A percentile compares a stretch with the other conserved stretches of the same genome.
These are phyloP conservation scores for Anas bahamensis DNA, from an alignment of 2,797 vertebrate species.

Conservation along the genomic window DNA sequence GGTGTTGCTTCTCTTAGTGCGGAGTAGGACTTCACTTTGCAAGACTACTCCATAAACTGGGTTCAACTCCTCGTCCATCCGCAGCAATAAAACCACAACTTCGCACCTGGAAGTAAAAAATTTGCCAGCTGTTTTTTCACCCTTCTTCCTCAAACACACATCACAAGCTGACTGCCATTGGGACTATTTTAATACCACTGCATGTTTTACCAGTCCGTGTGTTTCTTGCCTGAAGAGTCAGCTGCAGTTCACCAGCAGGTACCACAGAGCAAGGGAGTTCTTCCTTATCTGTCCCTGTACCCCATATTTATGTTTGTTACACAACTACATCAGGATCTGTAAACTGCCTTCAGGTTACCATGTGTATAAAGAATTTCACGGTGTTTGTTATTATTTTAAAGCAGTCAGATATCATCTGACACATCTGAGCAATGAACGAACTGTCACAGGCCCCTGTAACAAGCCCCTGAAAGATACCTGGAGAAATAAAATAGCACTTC, in stretches of 20 bases:
- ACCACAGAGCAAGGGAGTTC: neutral
- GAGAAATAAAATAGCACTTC: neutral
- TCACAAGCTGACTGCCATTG: neutral
- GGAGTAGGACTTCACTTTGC: neutral
- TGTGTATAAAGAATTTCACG: neutral
- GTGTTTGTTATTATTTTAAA: conserved; percentile 2
- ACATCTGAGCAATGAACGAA: neutral
- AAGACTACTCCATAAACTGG: neutral
- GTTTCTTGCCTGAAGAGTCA: neutral
- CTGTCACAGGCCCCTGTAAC: neutral
- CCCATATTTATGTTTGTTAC: fast-evolving
- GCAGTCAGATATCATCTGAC: neutral
- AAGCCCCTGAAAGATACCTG: neutral
- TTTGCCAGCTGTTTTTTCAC: neutral
- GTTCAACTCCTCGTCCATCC: neutral
- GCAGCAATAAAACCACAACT: neutral
- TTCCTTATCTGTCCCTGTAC: neutral
- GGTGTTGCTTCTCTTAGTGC: neutral
- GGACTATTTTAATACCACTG: neutral
- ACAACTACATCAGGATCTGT: neutral
- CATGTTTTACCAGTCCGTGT: neutral
- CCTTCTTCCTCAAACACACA: neutral
- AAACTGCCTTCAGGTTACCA: neutral
- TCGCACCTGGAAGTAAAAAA: fast-evolving
- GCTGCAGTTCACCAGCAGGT: neutral